Evolutionary conservation across 2,888 invertebrate genomes (phyloP), one percentile per base, ranked within the genome.

Genomic region (Oscheius sp.): DNA sequence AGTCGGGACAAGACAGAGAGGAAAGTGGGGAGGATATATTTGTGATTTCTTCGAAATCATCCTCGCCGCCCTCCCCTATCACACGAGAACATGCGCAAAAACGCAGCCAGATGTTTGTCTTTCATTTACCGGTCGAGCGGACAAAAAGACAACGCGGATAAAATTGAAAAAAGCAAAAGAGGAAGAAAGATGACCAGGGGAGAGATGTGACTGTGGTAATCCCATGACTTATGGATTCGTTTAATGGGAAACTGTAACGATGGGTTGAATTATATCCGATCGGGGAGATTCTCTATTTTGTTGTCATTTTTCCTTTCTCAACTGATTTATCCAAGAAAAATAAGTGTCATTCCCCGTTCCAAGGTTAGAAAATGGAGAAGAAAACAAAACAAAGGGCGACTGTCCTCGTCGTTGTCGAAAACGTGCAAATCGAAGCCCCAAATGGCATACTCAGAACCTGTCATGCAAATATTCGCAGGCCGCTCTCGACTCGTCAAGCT

Each of bases 71-170:
- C 52, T 25, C 18, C 29, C n/a, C 66, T 66, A 66, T 66, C 66
- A 66, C 66, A 66, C 66, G n/a, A 66, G 52, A 66, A 66, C 66
- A 66, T 66, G 66, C 66, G 66, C 27, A 66, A 66, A 66, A 66
- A 52, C 49, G 66, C 66, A n/a, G n/a, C n/a, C n/a, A n/a, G n/a
- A 9, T 66, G 66, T 66, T 66, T 66, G 66, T 66, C 66, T 66
- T 66, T 66, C 66, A 52, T 66, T 66, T 52, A 49, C 66, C 52
- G 66, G 52, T 52, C 66, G 66, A 66, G 66, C 49, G 66, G 35
- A 9, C 35, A 35, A 35, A n/a, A 35, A 35, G 35, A 35, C 35
- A 35, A 21, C 41, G 43, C 13, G n/a, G 45, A n/a, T 43, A 21
- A 61, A 64, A 64, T 46, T 35, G 64, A 63, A 35, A 63, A 35